A percentile compares a stretch with the other conserved stretches of the same genome.
These are phyloP conservation scores for Liolophura sinensis DNA, from an alignment of 1,140 invertebrate species.

Conservation along the genomic window DNA sequence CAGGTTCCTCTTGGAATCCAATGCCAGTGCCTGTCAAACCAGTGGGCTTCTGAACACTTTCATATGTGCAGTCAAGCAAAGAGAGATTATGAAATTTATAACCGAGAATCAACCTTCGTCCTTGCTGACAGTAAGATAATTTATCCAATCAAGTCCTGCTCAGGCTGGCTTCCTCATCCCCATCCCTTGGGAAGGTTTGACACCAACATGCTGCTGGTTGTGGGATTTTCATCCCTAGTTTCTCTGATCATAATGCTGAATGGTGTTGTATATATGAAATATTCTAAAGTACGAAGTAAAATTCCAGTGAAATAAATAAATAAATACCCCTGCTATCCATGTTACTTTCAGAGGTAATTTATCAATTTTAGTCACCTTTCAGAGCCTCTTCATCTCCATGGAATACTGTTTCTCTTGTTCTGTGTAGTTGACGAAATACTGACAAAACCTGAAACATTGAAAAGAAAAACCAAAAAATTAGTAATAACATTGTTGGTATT, in stretches of 20 bases:
- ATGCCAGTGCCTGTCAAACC: too few relatives aligned
- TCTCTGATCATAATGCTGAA: neutral
- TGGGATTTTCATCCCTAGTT: neutral
- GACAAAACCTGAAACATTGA: conserved; percentile 34
- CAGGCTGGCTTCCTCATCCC: too few relatives aligned
- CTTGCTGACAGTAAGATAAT: too few relatives aligned
- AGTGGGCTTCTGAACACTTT: too few relatives aligned
- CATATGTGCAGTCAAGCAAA: too few relatives aligned
- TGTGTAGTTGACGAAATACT: conserved; percentile 34
- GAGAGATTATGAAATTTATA: too few relatives aligned
- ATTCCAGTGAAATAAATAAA: neutral
- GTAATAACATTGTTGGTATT: too few relatives aligned
- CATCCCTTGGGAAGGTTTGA: too few relatives aligned
- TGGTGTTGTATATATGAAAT: neutral
- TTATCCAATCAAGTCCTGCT: too few relatives aligned
- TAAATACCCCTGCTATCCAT: neutral
- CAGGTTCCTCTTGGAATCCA: too few relatives aligned
- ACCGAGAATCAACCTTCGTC: too few relatives aligned
- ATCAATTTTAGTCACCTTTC: conserved; percentile 28
- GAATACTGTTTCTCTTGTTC: conserved; percentile 36
- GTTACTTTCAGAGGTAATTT: conserved; percentile 2
- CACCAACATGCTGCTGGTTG: neutral
- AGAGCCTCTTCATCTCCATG: conserved; percentile 28
- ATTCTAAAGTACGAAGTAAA: neutral
- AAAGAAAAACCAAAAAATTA: conserved; percentile 1